phyloP scores from a whole-genome alignment of 2,888 invertebrate species.

The Stictocephala bisonia region DNA sequence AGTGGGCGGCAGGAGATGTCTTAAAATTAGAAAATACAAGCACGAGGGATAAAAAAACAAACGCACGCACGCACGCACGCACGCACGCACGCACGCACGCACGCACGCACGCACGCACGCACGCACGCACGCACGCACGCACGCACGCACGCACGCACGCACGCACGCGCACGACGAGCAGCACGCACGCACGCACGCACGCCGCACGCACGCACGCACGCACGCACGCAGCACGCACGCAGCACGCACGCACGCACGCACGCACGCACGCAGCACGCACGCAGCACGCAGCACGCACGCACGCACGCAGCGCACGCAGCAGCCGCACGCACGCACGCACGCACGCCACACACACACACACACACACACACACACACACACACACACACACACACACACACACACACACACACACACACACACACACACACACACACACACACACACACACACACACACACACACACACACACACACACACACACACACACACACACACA shows the following conservation, averaged over 20 bases:
- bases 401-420: conserved; percentile 13
- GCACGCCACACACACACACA: no score
- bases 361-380: conserved; percentile 13
- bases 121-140: neutral
- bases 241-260: neutral
- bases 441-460: conserved; percentile 13
- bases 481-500: conserved; percentile 9
- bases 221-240: no score
- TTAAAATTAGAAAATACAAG: no score
- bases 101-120: neutral
- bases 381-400: conserved; percentile 13
- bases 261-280: no score
- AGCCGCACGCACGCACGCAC: neutral
- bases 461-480: conserved; percentile 13
- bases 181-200: neutral
- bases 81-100: neutral
- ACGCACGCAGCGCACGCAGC: neutral
- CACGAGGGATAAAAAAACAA: no score
- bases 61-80: neutral
- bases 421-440: conserved; percentile 13
- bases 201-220: no score
- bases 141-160: neutral
- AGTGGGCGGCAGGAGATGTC: no score
- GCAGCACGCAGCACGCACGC: no score
- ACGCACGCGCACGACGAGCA: neutral